Conservation (phyloP, 2,888 invertebrate genomes). For the Drosophila macrothrix region DNA sequence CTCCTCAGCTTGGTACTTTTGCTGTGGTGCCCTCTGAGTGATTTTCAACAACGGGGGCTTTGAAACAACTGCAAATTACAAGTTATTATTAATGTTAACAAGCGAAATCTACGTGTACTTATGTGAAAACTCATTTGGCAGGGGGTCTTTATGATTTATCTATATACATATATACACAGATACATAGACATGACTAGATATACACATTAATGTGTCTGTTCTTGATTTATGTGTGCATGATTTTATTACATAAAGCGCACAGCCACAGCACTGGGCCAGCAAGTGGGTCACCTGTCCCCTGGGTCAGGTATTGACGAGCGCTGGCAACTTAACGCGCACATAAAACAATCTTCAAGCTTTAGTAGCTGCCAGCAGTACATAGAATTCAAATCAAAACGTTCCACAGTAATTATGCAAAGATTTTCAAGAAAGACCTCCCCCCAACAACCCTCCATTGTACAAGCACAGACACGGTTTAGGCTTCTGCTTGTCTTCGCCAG, state of each 20-base stretch:
- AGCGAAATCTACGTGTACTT: slow-evolving; percentile 76
- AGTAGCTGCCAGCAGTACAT: slow-evolving; percentile 65
- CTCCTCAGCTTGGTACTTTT: slow-evolving; percentile 22
- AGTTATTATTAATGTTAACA: slow-evolving; percentile 82
- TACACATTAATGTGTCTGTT: slow-evolving; percentile 68
- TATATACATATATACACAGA: slow-evolving; percentile 9
- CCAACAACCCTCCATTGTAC: slow-evolving; percentile 51
- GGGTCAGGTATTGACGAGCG: slow-evolving; percentile 64
- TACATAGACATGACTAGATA: slow-evolving; percentile 14
- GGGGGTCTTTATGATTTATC: slow-evolving; percentile 64
- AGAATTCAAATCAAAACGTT: slow-evolving; percentile 70
- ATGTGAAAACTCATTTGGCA: slow-evolving; percentile 76
- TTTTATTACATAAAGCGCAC: slow-evolving; percentile 36
- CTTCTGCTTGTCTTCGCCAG: slow-evolving; percentile 41
- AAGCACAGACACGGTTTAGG: slow-evolving; percentile 44
- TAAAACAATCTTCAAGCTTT: slow-evolving; percentile 48
- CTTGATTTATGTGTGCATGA: slow-evolving; percentile 70
- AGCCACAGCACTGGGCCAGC: slow-evolving; percentile 12
- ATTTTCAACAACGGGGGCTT: slow-evolving; percentile 75
- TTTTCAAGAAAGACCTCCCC: slow-evolving; percentile 48
- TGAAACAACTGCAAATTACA: slow-evolving; percentile 79
- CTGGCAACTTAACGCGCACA: slow-evolving; percentile 56
- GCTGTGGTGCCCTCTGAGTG: slow-evolving; percentile 56
- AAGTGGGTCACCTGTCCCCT: slow-evolving; percentile 78
- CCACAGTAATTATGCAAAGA: slow-evolving; percentile 77